A percentile compares a stretch with the other conserved stretches of the same genome.
phyloP scores from a whole-genome alignment of 2,888 invertebrate genomes.

The Seladonia tumulorum region DNA sequence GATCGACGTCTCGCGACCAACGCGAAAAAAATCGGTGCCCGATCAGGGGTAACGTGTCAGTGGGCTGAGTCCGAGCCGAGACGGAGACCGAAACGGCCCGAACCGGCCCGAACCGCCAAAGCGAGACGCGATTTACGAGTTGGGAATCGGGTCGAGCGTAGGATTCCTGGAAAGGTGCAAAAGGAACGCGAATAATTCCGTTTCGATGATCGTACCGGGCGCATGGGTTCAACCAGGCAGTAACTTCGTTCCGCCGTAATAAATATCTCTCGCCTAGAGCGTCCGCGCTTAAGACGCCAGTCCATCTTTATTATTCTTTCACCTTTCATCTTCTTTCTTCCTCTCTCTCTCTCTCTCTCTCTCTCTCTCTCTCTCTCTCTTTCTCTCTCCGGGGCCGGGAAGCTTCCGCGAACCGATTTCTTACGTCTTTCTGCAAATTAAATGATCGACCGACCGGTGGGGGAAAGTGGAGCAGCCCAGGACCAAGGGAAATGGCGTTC shows the following conservation, averaged over 20 bases:
- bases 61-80: not conserved
- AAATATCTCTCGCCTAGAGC: slow-evolving; percentile 56
- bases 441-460: slow-evolving; percentile 44
- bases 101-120: not conserved
- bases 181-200: slow-evolving; percentile 55
- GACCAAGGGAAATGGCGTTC: slow-evolving; percentile 50
- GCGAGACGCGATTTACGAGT: slow-evolving; percentile 30
- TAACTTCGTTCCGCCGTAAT: slow-evolving; percentile 61
- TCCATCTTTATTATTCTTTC: slow-evolving; percentile 28
- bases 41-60: slow-evolving; percentile 2
- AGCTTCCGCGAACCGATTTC: slow-evolving; percentile 55
- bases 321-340: not conserved
- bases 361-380: not conserved
- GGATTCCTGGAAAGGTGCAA: slow-evolving; percentile 52
- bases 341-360: not conserved
- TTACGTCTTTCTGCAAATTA: slow-evolving; percentile 61
- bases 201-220: slow-evolving; percentile 51
- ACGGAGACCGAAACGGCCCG: not conserved
- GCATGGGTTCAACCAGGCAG: slow-evolving; percentile 41
- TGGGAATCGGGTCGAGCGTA: slow-evolving; percentile 40
- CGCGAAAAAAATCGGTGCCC: not conserved
- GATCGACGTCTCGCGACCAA: not conserved
- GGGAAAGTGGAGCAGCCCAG: slow-evolving; percentile 63
- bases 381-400: not conserved
- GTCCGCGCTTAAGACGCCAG: slow-evolving; percentile 14